phyloP scores from a whole-genome alignment of 2,888 invertebrate species.

The Tenthredo notha region DNA sequence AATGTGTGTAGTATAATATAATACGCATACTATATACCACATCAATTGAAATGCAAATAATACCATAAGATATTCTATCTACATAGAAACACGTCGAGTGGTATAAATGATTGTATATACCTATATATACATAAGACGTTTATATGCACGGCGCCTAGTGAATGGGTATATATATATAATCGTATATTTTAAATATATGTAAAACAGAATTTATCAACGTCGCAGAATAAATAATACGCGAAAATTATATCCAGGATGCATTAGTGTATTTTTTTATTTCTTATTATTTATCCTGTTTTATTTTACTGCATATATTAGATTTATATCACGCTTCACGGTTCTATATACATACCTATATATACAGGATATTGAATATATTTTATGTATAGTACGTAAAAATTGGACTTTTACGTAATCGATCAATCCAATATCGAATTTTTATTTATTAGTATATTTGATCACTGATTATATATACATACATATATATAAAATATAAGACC shows the following conservation, averaged over 20 bases:
- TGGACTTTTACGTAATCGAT: too few species aligned
- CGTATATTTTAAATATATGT: neutral
- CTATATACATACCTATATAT: too few species aligned
- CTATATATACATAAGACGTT: neutral
- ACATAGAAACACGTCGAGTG: neutral
- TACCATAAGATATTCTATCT: neutral
- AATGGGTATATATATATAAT: neutral
- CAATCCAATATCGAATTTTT: too few species aligned
- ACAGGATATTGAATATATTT: too few species aligned
- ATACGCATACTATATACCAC: too few species aligned
- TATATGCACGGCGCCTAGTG: neutral
- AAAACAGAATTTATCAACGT: neutral
- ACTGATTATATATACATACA: neutral
- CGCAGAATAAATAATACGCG: neutral
- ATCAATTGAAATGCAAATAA: constrained; percentile 33
- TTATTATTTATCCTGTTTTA: neutral
- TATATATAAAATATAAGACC: neutral
- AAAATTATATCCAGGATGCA: neutral
- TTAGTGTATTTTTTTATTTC: neutral
- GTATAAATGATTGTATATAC: neutral
- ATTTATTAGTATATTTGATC: neutral
- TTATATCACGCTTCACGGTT: neutral
- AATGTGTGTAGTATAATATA: neutral
- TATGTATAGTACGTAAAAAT: too few species aligned
- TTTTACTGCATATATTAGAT: neutral